These are phyloP conservation scores for Trichacis sp. DNA, from an alignment of 2,888 invertebrate genomes.

Conservation along the genomic window DNA sequence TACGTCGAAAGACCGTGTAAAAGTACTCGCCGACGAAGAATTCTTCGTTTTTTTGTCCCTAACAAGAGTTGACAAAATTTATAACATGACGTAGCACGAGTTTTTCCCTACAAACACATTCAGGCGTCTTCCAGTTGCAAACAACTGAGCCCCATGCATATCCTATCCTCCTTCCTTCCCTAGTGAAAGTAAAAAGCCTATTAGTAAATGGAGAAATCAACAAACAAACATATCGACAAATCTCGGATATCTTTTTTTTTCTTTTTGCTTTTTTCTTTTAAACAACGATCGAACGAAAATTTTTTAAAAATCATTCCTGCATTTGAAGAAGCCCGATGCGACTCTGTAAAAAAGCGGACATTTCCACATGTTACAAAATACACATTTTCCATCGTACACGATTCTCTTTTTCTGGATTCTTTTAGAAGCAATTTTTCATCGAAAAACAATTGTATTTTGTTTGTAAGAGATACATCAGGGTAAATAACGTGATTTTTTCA, in stretches of 20 bases:
- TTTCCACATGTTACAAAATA: conserved; percentile 19
- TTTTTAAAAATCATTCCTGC: background rate
- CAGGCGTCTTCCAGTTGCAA: conserved; percentile 58
- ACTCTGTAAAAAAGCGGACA: conserved; percentile 38
- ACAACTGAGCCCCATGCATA: conserved; percentile 65
- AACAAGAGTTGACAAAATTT: too few relatives aligned
- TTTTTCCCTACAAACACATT: conserved; percentile 29
- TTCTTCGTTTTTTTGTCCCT: too few relatives aligned
- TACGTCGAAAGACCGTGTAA: too few relatives aligned
- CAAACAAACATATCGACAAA: conserved; percentile 19
- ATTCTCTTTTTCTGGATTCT: too few relatives aligned
- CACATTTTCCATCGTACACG: too few relatives aligned
- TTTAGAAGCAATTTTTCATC: too few relatives aligned
- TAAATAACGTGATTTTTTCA: conserved; percentile 30
- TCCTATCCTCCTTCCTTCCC: conserved; percentile 65
- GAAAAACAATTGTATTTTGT: too few relatives aligned
- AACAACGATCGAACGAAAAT: background rate
- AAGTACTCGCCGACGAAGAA: too few relatives aligned
- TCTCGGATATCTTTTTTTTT: too few relatives aligned
- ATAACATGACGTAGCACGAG: too few relatives aligned
- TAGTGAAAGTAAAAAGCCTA: conserved; percentile 68
- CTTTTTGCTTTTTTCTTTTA: too few relatives aligned
- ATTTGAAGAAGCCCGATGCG: conserved; percentile 39
- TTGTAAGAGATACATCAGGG: conserved; percentile 12
- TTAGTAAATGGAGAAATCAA: conserved; percentile 63